Evolutionary conservation across 2,888 invertebrate species (phyloP), one percentile per base, ranked within the genome.

Genomic region (Nipponacmea schrenckii): DNA sequence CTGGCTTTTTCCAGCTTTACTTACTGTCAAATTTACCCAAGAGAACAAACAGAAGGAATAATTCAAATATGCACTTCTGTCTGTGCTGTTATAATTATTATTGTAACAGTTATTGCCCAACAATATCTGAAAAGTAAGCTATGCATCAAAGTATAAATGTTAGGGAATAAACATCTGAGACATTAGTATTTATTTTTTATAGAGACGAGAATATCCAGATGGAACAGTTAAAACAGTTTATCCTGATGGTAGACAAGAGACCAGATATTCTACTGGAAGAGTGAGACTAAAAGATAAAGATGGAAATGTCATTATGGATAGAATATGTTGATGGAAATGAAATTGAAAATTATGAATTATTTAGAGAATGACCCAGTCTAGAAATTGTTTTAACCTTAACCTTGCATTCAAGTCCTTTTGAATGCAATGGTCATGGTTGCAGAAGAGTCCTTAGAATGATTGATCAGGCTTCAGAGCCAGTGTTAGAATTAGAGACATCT

Each of bases 191-290:
- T 26, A 46, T 46, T 15, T n/a, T 44, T 90, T 90, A 67, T 89
- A 95, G 94, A 92, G 94, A 82, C 92, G 97, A 46, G 95, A 96
- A 88, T 97, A 95, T 90, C 96, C 96, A 0, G 96, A 97, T 90
- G 97, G 97, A 2, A 96, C 96, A 0, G 93, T 95, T 0, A 97
- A 96, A 89, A 92, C 95, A 64, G 91, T 97, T 0, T 96, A 95
- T 90, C 92, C 93, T 0, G 95, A 96, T 88, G 97, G 97, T 12
- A 92, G 93, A 0, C 94, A 95, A 75, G 97, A 97, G 90, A 97
- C 97, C 0, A 91, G 95, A n/a, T 97, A 96, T 88, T 92, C 95
- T 0, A 95, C 94, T 80, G 97, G 97, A 0, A 91, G 97, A 70
- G 91, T 96, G 27, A 91, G 96, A 68, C 92, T 96, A 70, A 96